Conservation (phyloP, 2,888 invertebrate genomes). For the Cheilosia vernalis region DNA sequence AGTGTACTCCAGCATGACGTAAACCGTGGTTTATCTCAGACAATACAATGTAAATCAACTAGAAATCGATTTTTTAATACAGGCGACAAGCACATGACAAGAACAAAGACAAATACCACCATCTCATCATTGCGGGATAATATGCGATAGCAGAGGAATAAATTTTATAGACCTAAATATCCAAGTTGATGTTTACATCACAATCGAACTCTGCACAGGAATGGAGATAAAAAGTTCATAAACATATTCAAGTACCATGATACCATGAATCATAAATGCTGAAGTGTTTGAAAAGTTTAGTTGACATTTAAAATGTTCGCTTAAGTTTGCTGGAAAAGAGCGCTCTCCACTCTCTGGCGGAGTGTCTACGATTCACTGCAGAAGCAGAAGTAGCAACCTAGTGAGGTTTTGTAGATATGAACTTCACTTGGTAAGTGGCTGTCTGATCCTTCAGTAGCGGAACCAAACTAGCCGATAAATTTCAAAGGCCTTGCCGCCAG, state of each 20-base stretch:
- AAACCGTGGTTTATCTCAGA: constrained; percentile 83
- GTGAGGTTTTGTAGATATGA: no score
- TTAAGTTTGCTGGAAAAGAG: background rate
- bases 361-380: background rate
- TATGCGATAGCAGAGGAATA: constrained; percentile 40
- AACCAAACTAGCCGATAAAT: no score
- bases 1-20: constrained; percentile 80
- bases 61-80: constrained; percentile 79
- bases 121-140: constrained; percentile 56
- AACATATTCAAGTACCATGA: constrained; percentile 64
- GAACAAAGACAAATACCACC: constrained; percentile 74
- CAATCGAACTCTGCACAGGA: constrained; percentile 54
- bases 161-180: constrained; percentile 59
- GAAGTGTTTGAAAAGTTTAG: constrained; percentile 48
- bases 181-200: constrained; percentile 62
- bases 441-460: no score
- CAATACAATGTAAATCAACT: constrained; percentile 81
- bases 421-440: no score
- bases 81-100: constrained; percentile 71
- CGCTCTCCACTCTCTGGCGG: background rate
- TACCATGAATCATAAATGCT: constrained; percentile 55
- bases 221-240: constrained; percentile 59
- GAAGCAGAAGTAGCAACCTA: no score
- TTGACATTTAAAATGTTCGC: constrained; percentile 13
- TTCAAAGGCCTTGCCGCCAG: no score